phyloP scores from a whole-genome alignment of 2,888 invertebrate species.

The Metalampra italica region DNA sequence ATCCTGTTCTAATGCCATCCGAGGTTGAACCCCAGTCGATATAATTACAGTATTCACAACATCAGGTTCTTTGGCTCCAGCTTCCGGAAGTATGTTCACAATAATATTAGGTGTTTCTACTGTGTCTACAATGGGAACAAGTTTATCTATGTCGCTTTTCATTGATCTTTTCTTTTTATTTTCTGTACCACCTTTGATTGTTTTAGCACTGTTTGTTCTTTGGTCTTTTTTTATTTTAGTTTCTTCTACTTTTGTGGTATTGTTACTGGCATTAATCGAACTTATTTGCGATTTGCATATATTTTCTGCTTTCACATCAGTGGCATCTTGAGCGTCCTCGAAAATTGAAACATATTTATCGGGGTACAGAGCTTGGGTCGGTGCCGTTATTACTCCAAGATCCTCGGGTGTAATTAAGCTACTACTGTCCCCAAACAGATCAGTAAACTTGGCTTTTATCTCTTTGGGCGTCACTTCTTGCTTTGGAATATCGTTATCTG shows the following conservation, averaged over 20 bases:
- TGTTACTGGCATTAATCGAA: neutral
- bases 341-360: conserved; percentile 38
- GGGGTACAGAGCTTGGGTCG: conserved; percentile 9
- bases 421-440: conserved; percentile 62
- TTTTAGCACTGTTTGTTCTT: neutral
- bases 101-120: neutral
- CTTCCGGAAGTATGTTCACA: neutral
- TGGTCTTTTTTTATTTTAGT: neutral
- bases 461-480: conserved; percentile 21
- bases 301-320: conserved; percentile 26
- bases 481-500: conserved; percentile 17
- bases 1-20: neutral
- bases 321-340: conserved; percentile 58
- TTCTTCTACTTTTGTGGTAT: neutral
- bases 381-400: conserved; percentile 38
- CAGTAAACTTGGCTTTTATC: conserved; percentile 46
- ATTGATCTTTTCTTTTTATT: conserved; percentile 5
- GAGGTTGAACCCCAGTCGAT: conserved; percentile 46
- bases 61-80: conserved; percentile 23
- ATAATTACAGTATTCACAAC: conserved; percentile 51
- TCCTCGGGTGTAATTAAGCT: conserved; percentile 69
- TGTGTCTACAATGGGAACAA: neutral
- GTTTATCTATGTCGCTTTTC: neutral
- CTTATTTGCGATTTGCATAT: neutral
- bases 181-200: conserved; percentile 1